phyloP scores from a whole-genome alignment of 2,113 vertebrate species.

The Colius striatus region DNA sequence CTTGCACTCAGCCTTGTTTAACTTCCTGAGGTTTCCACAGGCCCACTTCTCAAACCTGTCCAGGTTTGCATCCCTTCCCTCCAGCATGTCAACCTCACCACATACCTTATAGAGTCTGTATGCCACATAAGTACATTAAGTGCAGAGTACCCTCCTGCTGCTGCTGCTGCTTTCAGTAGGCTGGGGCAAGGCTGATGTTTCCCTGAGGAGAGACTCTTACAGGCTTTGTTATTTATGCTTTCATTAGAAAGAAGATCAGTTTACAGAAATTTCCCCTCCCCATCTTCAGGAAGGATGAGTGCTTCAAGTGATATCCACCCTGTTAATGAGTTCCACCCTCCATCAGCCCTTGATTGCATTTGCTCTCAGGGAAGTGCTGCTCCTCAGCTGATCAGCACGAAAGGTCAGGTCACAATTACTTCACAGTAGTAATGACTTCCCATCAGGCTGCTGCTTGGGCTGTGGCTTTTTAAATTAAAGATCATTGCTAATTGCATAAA shows the following conservation, averaged over 20 bases:
- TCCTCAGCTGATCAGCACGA: neutral
- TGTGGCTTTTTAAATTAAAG: neutral
- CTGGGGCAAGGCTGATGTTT: neutral
- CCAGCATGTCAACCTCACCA: too few relatives aligned
- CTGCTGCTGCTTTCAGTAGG: neutral
- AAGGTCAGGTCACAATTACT: neutral
- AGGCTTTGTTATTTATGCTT: neutral
- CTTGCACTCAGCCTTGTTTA: too few relatives aligned
- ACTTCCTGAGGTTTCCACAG: too few relatives aligned
- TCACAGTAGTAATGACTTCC: neutral
- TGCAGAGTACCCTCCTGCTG: neutral
- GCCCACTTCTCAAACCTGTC: too few relatives aligned
- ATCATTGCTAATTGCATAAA: neutral
- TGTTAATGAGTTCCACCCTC: neutral
- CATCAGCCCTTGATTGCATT: neutral
- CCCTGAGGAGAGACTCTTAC: neutral
- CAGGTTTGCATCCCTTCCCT: too few relatives aligned
- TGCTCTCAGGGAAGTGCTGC: neutral
- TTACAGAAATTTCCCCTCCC: neutral
- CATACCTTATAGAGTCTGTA: rapidly evolving
- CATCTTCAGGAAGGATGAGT: neutral
- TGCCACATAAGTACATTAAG: neutral
- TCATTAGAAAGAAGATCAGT: neutral
- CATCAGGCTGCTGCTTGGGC: neutral
- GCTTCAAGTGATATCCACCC: neutral